These are phyloP conservation scores for Lepidurus packardi DNA, from an alignment of 1,140 invertebrate genomes.

Conservation along the genomic window DNA sequence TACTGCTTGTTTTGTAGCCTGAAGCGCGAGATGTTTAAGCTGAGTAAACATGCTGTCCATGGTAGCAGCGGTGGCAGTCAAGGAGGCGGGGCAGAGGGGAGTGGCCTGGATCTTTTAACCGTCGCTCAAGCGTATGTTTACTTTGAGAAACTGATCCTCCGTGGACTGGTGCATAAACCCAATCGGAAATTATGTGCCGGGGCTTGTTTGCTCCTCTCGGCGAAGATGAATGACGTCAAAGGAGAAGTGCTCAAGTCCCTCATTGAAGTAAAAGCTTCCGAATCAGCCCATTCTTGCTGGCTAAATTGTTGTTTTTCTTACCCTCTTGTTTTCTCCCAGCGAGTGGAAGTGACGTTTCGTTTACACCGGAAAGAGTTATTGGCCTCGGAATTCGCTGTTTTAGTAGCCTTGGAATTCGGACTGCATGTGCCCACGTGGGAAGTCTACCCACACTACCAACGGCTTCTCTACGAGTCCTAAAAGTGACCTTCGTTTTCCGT, in stretches of 20 bases:
- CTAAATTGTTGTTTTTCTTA: constrained; percentile 30
- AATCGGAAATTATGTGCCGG: constrained; percentile 93
- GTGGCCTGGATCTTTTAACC: constrained; percentile 77
- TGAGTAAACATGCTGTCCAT: constrained; percentile 44
- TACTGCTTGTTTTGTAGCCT: constrained; percentile 55
- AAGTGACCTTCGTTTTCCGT: neutral
- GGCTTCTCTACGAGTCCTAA: constrained; percentile 72
- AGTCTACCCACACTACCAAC: constrained; percentile 90
- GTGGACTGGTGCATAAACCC: constrained; percentile 87
- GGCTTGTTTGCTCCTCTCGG: constrained; percentile 84
- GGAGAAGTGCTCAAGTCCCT: constrained; percentile 75
- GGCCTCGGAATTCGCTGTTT: constrained; percentile 84
- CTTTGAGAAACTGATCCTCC: constrained; percentile 92
- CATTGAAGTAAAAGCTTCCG: constrained; percentile 63
- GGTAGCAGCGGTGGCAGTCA: neutral
- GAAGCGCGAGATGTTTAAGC: constrained; percentile 91
- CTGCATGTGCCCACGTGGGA: constrained; percentile 85
- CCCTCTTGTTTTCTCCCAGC: constrained; percentile 49
- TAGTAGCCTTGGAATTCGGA: constrained; percentile 90
- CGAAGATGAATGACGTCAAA: constrained; percentile 95
- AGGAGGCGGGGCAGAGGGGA: constrained; percentile 50
- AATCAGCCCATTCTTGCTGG: constrained; percentile 20
- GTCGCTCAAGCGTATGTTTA: constrained; percentile 95
- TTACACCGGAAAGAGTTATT: constrained; percentile 86
- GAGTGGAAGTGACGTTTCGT: constrained; percentile 82